These are phyloP conservation scores for Urocolius indicus DNA, from an alignment of 2,113 vertebrate genomes.

Conservation along the genomic window DNA sequence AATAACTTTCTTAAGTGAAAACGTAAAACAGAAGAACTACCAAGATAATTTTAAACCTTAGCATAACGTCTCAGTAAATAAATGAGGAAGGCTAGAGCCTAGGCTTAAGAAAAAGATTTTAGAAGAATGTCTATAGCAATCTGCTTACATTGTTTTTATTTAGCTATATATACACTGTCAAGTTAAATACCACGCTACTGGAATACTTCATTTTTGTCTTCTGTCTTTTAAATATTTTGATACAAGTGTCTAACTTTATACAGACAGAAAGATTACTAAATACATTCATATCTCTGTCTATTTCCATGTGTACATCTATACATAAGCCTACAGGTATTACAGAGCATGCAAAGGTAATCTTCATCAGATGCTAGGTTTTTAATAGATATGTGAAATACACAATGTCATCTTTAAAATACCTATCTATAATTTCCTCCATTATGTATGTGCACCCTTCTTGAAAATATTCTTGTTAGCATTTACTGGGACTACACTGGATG, in stretches of 20 bases:
- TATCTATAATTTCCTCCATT: neutral
- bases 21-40: neutral
- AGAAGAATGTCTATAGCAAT: neutral
- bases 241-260: neutral
- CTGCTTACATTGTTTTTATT: neutral
- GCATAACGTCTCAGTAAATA: neutral
- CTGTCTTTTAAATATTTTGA: neutral
- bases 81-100: neutral
- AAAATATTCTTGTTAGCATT: neutral
- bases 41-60: neutral
- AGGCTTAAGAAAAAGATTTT: neutral
- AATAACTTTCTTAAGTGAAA: neutral
- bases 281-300: neutral
- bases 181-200: neutral
- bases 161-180: neutral
- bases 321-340: neutral
- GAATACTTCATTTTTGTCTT: constrained; percentile 7
- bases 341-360: neutral
- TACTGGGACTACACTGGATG: neutral
- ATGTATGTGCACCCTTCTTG: neutral
- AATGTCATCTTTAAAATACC: neutral
- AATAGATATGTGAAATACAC: neutral
- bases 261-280: neutral
- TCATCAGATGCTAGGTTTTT: neutral
- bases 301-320: neutral